A percentile compares a stretch with the other conserved stretches of the same genome.
Evolutionary conservation across 2,113 vertebrate species (phyloP).

Genomic region (Silurus meridionalis): DNA sequence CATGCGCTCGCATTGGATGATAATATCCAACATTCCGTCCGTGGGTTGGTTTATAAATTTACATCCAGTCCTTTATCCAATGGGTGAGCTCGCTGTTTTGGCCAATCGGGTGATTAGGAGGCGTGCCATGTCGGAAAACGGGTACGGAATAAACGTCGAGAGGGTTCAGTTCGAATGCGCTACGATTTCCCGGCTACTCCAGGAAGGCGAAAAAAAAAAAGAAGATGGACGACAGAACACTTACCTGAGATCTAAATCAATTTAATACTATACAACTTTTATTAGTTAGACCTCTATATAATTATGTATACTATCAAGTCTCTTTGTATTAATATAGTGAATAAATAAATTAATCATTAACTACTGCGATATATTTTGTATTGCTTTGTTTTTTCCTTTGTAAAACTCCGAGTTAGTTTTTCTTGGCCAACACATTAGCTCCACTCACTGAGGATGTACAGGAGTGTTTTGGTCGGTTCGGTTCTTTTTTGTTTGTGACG

Average conservation of each 20-base stretch:
- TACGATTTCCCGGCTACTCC: slow-evolving; percentile 19
- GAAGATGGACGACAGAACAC: background rate
- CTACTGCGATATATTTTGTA: background rate
- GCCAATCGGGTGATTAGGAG: background rate
- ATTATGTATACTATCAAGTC: background rate
- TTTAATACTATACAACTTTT: background rate
- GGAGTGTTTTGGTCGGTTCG: background rate
- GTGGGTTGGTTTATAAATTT: background rate
- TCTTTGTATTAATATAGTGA: background rate
- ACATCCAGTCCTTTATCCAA: background rate
- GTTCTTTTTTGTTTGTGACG: background rate
- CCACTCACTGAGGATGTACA: background rate
- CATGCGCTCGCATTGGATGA: background rate
- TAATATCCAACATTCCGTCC: background rate
- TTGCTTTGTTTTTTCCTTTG: background rate
- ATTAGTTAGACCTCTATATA: background rate
- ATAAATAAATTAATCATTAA: background rate
- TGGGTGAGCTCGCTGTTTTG: background rate
- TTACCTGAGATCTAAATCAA: background rate
- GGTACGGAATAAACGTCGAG: background rate
- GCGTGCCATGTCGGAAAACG: background rate
- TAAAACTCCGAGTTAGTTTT: slow-evolving; percentile 15
- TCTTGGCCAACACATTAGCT: slow-evolving; percentile 21
- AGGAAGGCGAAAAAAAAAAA: background rate
- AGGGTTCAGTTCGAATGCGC: background rate